Conservation (phyloP, 2,797 vertebrate genomes). For the Chelon labrosus region DNA sequence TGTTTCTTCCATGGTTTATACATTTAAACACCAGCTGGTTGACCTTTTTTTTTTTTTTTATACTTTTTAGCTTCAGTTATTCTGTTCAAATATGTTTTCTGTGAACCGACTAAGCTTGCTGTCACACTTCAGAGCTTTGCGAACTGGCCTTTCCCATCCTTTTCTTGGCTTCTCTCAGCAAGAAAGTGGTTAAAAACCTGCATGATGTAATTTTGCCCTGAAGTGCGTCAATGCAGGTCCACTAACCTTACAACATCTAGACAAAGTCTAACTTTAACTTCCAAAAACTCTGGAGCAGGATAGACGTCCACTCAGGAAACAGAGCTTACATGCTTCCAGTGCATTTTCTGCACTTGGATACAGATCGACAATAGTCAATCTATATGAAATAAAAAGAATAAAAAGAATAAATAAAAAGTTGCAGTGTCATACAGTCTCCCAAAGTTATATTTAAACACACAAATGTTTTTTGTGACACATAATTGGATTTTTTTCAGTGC, state of each 20-base stretch:
- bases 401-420: neutral
- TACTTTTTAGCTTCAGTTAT: conserved; percentile 12
- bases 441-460: conserved; percentile 19
- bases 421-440: conserved; percentile 10
- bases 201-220: conserved; percentile 51
- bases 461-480: too few species aligned
- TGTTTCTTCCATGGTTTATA: conserved; percentile 2
- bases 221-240: conserved; percentile 38
- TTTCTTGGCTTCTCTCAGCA: conserved; percentile 26
- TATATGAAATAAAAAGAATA: neutral
- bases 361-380: neutral
- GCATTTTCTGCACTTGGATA: conserved; percentile 33
- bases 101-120: conserved; percentile 14
- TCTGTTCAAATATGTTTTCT: conserved; percentile 26
- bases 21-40: conserved; percentile 15
- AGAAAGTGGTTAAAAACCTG: conserved; percentile 21
- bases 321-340: conserved; percentile 22
- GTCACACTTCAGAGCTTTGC: conserved; percentile 46
- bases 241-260: conserved; percentile 39
- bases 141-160: conserved; percentile 28
- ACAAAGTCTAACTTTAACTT: conserved; percentile 47
- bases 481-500: too few species aligned
- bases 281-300: conserved; percentile 41
- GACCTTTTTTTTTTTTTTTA: neutral
- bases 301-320: conserved; percentile 16